Percentiles rank a stretch among this genome's conserved stretches.
phyloP scores from a whole-genome alignment of 2,888 invertebrate genomes.

The Petrophora chlorosata region DNA sequence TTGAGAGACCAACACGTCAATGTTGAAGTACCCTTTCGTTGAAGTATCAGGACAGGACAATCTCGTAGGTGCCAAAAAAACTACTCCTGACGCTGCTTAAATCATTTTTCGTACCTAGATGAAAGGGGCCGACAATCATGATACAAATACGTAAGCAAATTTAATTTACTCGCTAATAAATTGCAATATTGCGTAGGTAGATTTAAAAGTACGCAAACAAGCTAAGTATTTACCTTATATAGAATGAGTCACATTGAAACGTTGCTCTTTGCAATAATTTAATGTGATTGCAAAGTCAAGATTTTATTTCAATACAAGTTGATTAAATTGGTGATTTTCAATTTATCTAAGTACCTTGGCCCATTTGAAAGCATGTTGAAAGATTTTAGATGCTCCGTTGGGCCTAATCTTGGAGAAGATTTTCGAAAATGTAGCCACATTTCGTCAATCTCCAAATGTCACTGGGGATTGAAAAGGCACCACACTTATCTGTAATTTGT shows the following conservation, averaged over 20 bases:
- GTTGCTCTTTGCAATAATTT: neutral
- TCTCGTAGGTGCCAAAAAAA: too few species aligned
- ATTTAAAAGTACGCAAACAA: neutral
- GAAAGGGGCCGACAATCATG: too few species aligned
- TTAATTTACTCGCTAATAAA: too few species aligned
- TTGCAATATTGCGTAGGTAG: too few species aligned
- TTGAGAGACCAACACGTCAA: too few species aligned
- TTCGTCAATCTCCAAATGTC: slow-evolving; percentile 14
- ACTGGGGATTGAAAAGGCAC: slow-evolving; percentile 2
- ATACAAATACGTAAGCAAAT: too few species aligned
- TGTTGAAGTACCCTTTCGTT: too few species aligned
- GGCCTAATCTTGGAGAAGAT: slow-evolving; percentile 24
- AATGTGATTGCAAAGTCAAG: slow-evolving; percentile 8
- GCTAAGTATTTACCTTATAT: neutral
- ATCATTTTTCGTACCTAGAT: too few species aligned
- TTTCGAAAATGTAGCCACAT: slow-evolving; percentile 23
- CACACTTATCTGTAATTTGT: neutral
- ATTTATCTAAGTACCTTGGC: slow-evolving; percentile 27
- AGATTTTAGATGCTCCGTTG: slow-evolving; percentile 20
- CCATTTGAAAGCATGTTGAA: slow-evolving; percentile 12
- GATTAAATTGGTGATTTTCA: slow-evolving; percentile 26
- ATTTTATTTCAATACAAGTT: neutral
- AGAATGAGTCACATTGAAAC: neutral
- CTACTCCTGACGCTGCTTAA: too few species aligned
- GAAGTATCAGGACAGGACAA: too few species aligned